Percentiles rank a stretch among this genome's conserved stretches.
phyloP scores from a whole-genome alignment of 2,888 invertebrate genomes.

The Archips crataeganus region DNA sequence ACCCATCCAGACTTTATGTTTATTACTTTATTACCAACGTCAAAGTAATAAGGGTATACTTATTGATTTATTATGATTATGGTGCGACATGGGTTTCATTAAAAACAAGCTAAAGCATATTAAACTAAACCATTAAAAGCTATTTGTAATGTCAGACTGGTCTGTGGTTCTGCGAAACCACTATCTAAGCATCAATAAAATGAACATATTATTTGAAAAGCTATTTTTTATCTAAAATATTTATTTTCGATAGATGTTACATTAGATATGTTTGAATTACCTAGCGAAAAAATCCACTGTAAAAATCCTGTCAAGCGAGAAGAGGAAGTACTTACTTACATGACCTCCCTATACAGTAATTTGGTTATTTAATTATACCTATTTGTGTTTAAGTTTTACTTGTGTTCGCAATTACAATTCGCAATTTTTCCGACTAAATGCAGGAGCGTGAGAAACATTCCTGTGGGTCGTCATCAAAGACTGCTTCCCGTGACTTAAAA shows the following conservation, averaged over 20 bases:
- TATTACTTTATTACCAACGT: neutral
- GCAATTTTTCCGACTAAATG: slow-evolving; percentile 12
- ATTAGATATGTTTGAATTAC: neutral
- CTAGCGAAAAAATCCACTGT: neutral
- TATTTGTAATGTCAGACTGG: neutral
- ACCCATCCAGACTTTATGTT: neutral
- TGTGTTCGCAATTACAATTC: neutral
- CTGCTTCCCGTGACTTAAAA: neutral
- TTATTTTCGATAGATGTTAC: too few relatives aligned
- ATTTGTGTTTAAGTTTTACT: neutral
- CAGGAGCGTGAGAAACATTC: slow-evolving; percentile 30
- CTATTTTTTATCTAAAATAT: too few relatives aligned
- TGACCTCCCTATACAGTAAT: neutral
- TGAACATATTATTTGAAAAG: too few relatives aligned
- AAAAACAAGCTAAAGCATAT: neutral
- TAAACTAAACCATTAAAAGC: neutral
- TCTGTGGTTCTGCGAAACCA: neutral
- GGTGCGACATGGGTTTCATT: slow-evolving; percentile 4
- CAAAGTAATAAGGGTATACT: neutral
- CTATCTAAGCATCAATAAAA: neutral
- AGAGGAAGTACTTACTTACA: neutral
- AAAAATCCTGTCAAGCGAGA: neutral
- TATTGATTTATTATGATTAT: neutral
- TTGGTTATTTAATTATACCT: neutral
- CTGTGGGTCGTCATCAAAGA: slow-evolving; percentile 14